These are phyloP conservation scores for Danaus chrysippus DNA, from an alignment of 2,888 invertebrate genomes.

Conservation along the genomic window DNA sequence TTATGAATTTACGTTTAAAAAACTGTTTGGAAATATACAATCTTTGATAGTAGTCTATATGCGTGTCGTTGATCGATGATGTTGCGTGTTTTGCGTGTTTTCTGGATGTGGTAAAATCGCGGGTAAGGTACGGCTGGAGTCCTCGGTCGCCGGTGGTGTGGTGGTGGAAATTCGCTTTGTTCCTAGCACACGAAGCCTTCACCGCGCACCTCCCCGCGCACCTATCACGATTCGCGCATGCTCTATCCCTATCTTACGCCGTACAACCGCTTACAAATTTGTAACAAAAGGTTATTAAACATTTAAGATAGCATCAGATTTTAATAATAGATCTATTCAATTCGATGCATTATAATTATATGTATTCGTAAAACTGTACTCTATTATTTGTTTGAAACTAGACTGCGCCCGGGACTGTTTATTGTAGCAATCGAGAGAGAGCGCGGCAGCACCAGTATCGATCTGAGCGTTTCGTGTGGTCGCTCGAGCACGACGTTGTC, in stretches of 20 bases:
- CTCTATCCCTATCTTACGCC: conserved; percentile 36
- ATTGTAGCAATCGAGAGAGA: conserved; percentile 58
- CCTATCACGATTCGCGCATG: conserved; percentile 67
- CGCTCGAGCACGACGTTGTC: conserved; percentile 68
- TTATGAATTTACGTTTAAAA: not conserved
- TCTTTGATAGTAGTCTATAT: conserved; percentile 41
- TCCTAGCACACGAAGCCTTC: conserved; percentile 50
- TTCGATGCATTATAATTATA: conserved; percentile 35
- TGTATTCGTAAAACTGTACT: conserved; percentile 40
- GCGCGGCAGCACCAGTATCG: conserved; percentile 67
- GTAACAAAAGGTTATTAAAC: not conserved
- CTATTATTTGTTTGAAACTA: conserved; percentile 37
- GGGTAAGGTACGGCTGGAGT: conserved; percentile 43
- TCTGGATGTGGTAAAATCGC: conserved; percentile 49
- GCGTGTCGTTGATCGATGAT: conserved; percentile 68
- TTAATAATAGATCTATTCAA: not conserved
- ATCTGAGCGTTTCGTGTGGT: conserved; percentile 66
- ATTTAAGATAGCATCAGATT: not conserved
- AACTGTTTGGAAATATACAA: conserved; percentile 49
- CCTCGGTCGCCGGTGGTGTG: conserved; percentile 45
- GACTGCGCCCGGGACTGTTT: conserved; percentile 43
- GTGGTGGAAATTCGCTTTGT: conserved; percentile 59
- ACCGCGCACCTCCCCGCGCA: conserved; percentile 53
- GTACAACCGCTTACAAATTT: not conserved
- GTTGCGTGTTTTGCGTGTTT: conserved; percentile 64